Evolutionary conservation across 1,140 invertebrate species (phyloP).

Genomic region (Trachymyrmex septentrionalis): DNA sequence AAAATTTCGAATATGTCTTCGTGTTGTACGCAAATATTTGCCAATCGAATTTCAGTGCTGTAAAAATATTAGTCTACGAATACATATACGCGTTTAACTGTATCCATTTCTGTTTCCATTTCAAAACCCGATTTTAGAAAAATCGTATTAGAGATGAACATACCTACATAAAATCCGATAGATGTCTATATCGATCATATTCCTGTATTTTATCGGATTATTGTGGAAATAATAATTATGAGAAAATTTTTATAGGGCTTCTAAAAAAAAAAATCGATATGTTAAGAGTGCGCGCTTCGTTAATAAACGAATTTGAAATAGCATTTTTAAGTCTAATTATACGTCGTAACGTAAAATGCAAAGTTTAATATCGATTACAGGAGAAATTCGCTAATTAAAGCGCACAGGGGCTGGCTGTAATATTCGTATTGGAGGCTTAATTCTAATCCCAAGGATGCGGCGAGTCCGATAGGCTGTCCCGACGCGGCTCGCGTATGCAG

Average conservation of each 20-base stretch:
- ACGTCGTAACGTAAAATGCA: neutral
- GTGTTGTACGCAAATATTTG: slow-evolving; percentile 23
- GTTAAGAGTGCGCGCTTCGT: neutral
- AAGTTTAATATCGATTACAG: slow-evolving; percentile 12
- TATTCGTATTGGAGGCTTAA: slow-evolving; percentile 39
- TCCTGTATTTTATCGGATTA: neutral
- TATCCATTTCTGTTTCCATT: neutral
- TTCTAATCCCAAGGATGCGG: slow-evolving; percentile 40
- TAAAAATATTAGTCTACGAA: slow-evolving; percentile 37
- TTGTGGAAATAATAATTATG: slow-evolving; percentile 1
- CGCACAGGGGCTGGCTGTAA: neutral
- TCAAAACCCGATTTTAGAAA: neutral
- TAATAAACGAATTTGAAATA: neutral
- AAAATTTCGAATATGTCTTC: neutral
- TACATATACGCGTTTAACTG: neutral
- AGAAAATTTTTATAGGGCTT: neutral
- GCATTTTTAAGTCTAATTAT: neutral
- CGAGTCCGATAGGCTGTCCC: neutral
- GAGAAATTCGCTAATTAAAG: slow-evolving; percentile 18
- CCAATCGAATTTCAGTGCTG: slow-evolving; percentile 13
- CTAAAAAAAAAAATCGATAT: neutral
- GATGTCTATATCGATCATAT: too few relatives aligned
- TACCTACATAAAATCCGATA: neutral
- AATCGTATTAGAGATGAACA: neutral
- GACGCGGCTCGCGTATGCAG: slow-evolving; percentile 20